Evolutionary conservation across 2,797 vertebrate species (phyloP).

Genomic region (Hemibagrus guttatus): DNA sequence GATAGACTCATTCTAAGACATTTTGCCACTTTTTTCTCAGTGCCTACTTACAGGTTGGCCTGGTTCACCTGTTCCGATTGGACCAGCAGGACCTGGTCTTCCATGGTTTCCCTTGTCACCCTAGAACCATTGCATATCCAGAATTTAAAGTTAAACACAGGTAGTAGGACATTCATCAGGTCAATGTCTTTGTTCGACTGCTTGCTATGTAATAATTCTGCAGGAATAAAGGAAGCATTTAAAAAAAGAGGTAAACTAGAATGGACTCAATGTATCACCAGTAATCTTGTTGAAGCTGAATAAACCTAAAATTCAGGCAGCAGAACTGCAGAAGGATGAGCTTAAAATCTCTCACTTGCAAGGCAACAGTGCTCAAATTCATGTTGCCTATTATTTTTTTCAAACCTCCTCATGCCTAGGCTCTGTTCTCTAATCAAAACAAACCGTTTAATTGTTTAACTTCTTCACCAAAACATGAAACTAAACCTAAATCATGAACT

Average conservation of each 20-base stretch:
- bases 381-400: neutral
- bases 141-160: neutral
- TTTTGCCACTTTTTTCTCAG: neutral
- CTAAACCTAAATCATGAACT: neutral
- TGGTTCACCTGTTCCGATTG: constrained; percentile 76
- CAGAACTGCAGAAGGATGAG: neutral
- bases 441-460: neutral
- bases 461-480: neutral
- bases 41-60: constrained; percentile 77
- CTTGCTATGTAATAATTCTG: neutral
- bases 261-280: no score
- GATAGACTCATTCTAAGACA: neutral
- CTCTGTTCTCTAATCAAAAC: neutral
- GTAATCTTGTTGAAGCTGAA: neutral
- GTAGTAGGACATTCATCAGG: neutral
- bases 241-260: neutral
- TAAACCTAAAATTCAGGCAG: neutral
- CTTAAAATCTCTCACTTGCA: neutral
- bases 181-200: neutral
- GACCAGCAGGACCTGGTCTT: constrained; percentile 66
- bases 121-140: constrained; percentile 53
- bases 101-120: constrained; percentile 75
- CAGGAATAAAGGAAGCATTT: neutral
- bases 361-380: neutral
- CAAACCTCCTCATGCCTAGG: neutral